These are phyloP conservation scores for Tragelaphus strepsiceros DNA, from an alignment of 2,113 vertebrate genomes.

Conservation along the genomic window DNA sequence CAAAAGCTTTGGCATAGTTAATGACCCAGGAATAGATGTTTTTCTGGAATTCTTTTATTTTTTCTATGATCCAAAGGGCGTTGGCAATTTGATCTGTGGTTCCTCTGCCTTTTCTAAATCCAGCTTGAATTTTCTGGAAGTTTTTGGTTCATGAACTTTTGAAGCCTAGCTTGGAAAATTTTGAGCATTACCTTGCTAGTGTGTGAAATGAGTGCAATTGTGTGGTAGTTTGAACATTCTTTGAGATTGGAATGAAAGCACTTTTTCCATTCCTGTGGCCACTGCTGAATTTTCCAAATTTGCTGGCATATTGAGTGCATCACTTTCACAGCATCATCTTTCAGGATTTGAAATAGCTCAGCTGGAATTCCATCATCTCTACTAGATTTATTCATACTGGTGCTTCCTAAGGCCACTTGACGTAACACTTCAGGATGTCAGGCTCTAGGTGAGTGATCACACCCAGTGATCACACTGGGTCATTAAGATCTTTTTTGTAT, in stretches of 20 bases:
- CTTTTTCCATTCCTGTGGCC: not conserved
- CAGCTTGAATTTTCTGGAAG: not conserved
- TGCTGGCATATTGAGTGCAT: not conserved
- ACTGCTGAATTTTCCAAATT: not conserved
- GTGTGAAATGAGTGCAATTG: not conserved
- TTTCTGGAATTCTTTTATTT: not conserved
- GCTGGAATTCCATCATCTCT: not conserved
- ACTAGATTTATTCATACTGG: not conserved
- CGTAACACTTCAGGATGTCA: not conserved
- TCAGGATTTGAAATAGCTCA: not conserved
- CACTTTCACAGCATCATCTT: not conserved
- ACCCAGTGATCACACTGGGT: not conserved
- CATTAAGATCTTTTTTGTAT: not conserved
- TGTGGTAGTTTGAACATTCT: not conserved
- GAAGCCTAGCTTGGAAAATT: not conserved
- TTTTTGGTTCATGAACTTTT: not conserved
- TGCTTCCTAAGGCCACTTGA: not conserved
- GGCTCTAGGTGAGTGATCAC: not conserved
- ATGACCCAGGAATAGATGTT: not conserved
- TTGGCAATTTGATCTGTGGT: not conserved
- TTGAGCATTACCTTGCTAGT: not conserved
- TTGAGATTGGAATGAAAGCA: not conserved
- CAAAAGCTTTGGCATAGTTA: not conserved
- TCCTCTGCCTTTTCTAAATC: not conserved
- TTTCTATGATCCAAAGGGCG: not conserved